These are phyloP conservation scores for Dorcus hopei DNA, from an alignment of 2,888 invertebrate genomes.

Conservation along the genomic window DNA sequence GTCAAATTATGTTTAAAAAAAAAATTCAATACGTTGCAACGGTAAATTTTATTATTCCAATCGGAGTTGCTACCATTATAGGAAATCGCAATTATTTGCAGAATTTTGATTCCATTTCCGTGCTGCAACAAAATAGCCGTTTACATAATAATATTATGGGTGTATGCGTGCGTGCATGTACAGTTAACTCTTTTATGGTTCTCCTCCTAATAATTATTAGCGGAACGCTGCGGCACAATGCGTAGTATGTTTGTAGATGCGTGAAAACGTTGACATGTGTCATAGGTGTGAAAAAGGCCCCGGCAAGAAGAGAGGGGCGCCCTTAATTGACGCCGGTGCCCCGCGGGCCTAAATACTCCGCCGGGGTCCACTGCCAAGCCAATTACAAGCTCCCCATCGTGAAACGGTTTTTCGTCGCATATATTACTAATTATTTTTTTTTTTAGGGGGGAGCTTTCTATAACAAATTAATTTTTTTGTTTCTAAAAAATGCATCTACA, in stretches of 20 bases:
- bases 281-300: conserved; percentile 11
- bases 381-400: conserved; percentile 24
- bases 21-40: too few species aligned
- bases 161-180: not conserved
- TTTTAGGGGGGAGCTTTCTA: too few species aligned
- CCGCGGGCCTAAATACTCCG: conserved; percentile 12
- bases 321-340: conserved; percentile 13
- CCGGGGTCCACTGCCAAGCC: conserved; percentile 22
- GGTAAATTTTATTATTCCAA: too few species aligned
- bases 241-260: conserved; percentile 10
- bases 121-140: too few species aligned
- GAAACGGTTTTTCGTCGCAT: conserved; percentile 1
- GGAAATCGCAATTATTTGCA: too few species aligned
- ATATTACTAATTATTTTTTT: not conserved
- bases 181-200: conserved; percentile 14
- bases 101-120: too few species aligned
- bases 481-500: too few species aligned
- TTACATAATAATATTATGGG: too few species aligned
- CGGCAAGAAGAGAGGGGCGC: conserved; percentile 5
- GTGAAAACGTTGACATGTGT: conserved; percentile 12
- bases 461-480: too few species aligned
- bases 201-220: conserved; percentile 12
- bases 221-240: conserved; percentile 4
- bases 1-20: too few species aligned
- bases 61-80: too few species aligned